Evolutionary conservation across 1,140 invertebrate species (phyloP).

Genomic region (Neuroterus valhalla): DNA sequence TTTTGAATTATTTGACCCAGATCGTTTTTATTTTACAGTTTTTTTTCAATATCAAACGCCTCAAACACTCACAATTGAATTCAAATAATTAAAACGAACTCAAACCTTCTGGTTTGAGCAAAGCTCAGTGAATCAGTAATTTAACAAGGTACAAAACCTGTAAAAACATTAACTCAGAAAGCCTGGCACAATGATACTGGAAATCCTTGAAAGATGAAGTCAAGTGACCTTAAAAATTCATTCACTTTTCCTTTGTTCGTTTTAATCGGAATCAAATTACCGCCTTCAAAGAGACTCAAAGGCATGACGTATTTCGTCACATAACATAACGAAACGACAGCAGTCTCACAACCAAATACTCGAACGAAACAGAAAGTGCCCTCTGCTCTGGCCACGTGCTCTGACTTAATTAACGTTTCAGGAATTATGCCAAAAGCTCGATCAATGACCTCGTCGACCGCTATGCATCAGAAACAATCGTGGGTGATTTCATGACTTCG

Average conservation of each 20-base stretch:
- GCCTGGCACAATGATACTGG: neutral
- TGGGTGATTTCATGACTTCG: constrained; percentile 10
- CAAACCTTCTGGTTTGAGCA: neutral
- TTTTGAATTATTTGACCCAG: no score
- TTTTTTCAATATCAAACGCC: neutral
- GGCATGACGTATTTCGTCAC: neutral
- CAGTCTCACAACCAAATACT: neutral
- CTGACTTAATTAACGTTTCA: constrained; percentile 17
- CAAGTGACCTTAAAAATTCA: constrained; percentile 14
- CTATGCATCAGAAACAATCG: constrained; percentile 1
- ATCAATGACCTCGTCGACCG: constrained; percentile 16
- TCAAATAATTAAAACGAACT: neutral
- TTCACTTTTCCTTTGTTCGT: constrained; percentile 19
- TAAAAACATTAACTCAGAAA: neutral
- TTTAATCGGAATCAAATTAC: constrained; percentile 10
- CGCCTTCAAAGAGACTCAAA: neutral
- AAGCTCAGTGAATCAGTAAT: constrained; percentile 19
- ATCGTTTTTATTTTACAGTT: no score
- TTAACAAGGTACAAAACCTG: neutral
- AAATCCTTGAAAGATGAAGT: neutral
- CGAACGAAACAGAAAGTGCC: neutral
- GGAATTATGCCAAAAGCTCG: constrained; percentile 17
- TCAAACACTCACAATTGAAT: neutral
- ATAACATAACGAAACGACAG: neutral
- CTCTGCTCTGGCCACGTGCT: constrained; percentile 2